Evolutionary conservation across 2,888 invertebrate species (phyloP).

Genomic region (Synanthedon tipuliformis): DNA sequence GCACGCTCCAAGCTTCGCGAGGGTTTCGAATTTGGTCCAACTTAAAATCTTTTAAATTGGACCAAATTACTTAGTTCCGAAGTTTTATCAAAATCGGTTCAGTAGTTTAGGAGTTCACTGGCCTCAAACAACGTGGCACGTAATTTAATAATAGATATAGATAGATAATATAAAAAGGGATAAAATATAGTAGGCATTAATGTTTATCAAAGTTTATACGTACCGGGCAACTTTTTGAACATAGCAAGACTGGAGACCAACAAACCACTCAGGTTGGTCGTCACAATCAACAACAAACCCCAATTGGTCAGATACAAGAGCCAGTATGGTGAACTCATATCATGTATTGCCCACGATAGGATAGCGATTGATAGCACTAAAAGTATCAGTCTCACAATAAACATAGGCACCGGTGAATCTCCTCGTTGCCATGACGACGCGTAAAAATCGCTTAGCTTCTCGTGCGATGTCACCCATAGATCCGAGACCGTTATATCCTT

Average conservation of each 20-base stretch:
- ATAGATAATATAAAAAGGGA: too few species aligned
- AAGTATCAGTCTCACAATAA: slow-evolving; percentile 36
- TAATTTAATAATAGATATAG: too few species aligned
- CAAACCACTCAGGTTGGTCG: slow-evolving; percentile 31
- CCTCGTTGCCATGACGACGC: slow-evolving; percentile 58
- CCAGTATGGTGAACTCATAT: slow-evolving; percentile 30
- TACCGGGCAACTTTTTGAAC: slow-evolving; percentile 29
- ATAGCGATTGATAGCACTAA: slow-evolving; percentile 27
- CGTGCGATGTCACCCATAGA: slow-evolving; percentile 48
- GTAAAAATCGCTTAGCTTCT: slow-evolving; percentile 48
- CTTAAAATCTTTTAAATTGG: too few species aligned
- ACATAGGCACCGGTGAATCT: slow-evolving; percentile 43
- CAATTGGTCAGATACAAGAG: slow-evolving; percentile 56
- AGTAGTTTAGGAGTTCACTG: too few species aligned
- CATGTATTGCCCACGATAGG: slow-evolving; percentile 38
- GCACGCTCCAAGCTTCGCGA: too few species aligned
- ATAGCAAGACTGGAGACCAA: slow-evolving; percentile 32
- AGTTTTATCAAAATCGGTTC: too few species aligned
- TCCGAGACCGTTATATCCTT: slow-evolving; percentile 34
- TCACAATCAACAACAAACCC: slow-evolving; percentile 40
- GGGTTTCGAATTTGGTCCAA: too few species aligned
- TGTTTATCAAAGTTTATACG: slow-evolving; percentile 10
- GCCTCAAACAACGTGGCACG: too few species aligned
- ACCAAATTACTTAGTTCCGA: too few species aligned
- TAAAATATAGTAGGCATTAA: too few species aligned